phyloP scores from a whole-genome alignment of 2,888 invertebrate genomes.

The Drosophila austrosaltans region DNA sequence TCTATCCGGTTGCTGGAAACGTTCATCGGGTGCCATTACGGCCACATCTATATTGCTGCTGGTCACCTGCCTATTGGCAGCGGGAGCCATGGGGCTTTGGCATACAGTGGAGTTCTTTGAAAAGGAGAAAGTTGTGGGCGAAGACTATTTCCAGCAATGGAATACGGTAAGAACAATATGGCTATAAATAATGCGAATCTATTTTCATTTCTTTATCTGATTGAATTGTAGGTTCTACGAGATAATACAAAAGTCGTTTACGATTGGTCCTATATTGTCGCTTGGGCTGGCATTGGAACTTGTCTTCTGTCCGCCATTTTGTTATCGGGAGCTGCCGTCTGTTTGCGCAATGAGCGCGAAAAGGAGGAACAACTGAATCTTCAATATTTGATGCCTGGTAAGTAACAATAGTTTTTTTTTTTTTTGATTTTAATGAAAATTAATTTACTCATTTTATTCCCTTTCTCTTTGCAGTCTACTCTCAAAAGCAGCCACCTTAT shows the following conservation, averaged over 20 bases:
- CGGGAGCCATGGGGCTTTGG: conserved; percentile 98
- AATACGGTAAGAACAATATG: conserved; percentile 87
- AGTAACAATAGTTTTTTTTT: conserved; percentile 33
- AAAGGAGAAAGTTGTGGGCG: conserved; percentile 95
- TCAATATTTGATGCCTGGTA: conserved; percentile 99
- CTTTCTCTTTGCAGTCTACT: conserved; percentile 88
- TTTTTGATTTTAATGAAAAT: not conserved
- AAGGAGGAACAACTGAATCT: conserved; percentile 98
- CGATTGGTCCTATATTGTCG: conserved; percentile 98
- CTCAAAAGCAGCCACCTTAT: conserved; percentile 94
- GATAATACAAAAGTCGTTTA: conserved; percentile 93
- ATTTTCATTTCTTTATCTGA: not conserved
- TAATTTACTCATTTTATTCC: conserved; percentile 1
- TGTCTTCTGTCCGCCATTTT: conserved; percentile 95
- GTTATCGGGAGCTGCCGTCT: conserved; percentile 96
- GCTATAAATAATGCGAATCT: too few relatives aligned
- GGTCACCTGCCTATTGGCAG: conserved; percentile 91
- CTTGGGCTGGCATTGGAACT: conserved; percentile 98
- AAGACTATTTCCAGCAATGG: conserved; percentile 97
- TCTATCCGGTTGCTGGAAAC: conserved; percentile 97
- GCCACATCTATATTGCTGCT: conserved; percentile 91
- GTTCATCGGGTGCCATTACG: conserved; percentile 96
- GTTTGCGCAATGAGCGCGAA: conserved; percentile 96
- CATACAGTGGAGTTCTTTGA: conserved; percentile 98
- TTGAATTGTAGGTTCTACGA: conserved; percentile 88